Percentiles rank a stretch among this genome's conserved stretches.
These are phyloP conservation scores for Myotis lucifugus DNA, from an alignment of 2,113 vertebrate genomes.

Conservation along the genomic window DNA sequence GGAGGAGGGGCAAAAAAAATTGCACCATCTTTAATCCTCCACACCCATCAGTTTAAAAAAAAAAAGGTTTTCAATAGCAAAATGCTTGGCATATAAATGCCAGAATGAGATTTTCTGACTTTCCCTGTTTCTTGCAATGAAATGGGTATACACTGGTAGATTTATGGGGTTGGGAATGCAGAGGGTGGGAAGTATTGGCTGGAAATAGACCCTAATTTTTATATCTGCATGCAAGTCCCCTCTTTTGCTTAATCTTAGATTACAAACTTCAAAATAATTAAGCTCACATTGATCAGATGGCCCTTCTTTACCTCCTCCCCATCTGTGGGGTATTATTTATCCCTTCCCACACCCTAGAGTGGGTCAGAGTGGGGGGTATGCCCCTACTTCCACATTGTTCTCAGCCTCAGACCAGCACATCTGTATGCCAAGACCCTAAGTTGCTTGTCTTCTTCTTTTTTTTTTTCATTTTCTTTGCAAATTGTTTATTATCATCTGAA, in stretches of 20 bases:
- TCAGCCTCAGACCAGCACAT: not conserved
- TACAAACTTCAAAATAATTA: not conserved
- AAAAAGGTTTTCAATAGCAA: not conserved
- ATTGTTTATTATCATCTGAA: slow-evolving; percentile 30
- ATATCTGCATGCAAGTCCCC: not conserved
- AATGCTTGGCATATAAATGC: not conserved
- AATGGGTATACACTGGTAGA: not conserved
- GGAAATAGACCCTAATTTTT: not conserved
- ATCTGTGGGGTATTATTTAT: too few species aligned
- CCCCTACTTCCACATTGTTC: not conserved
- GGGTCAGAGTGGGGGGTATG: accelerated
- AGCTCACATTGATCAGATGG: not conserved
- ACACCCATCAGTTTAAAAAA: not conserved
- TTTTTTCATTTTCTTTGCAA: not conserved
- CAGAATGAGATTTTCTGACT: not conserved
- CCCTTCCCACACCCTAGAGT: accelerated
- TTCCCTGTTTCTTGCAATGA: not conserved
- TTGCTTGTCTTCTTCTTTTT: not conserved
- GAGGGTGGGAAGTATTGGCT: not conserved
- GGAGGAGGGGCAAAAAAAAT: not conserved
- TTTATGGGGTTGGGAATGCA: not conserved
- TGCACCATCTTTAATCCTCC: not conserved
- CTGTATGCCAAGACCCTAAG: not conserved
- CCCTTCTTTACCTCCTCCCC: not conserved
- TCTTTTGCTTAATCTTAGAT: not conserved